Evolutionary conservation across 1,140 invertebrate species (phyloP), one percentile per base, ranked within the genome.

Genomic region (Psilanteris sp.): DNA sequence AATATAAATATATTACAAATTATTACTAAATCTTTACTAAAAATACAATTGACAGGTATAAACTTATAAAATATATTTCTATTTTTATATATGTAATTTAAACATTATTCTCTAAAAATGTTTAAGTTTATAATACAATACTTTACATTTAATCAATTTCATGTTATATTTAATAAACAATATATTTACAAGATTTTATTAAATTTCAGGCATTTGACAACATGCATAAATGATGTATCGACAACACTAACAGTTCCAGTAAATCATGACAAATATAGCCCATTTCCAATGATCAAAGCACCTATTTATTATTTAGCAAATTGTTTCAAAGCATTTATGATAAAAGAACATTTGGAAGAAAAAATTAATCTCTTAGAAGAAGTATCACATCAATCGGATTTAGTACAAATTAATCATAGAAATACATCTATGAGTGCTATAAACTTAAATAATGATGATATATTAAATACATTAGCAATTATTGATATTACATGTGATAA

Each of bases 141-240:
- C n/a, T n/a, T n/a, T n/a, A n/a, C n/a, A n/a, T n/a, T n/a, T n/a
- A n/a, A n/a, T n/a, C n/a, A n/a, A n/a, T n/a, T n/a, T n/a, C n/a
- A n/a, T n/a, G n/a, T n/a, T n/a, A n/a, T n/a, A n/a, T n/a, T n/a
- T n/a, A n/a, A n/a, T n/a, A n/a, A n/a, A n/a, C n/a, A n/a, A n/a
- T n/a, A n/a, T n/a, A n/a, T n/a, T n/a, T n/a, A n/a, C n/a, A n/a
- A n/a, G n/a, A n/a, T n/a, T n/a, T n/a, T n/a, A 61, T 44, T 46
- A 31, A 43, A 22, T 54, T 72, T 0, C 13, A 86, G 83, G 39
- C 50, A 85, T 55, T 50, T 67, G 7, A 29, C 54, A 36, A 70
- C 54, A n/a, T 83, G 83, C 15, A 77, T 85, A 6, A 77, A 66
- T 10, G 73, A 79, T 39, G 77, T 78, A 3, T 64, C 34, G 7